Evolutionary conservation across 1,140 invertebrate species (phyloP).

Genomic region (Hypothenemus hampei): DNA sequence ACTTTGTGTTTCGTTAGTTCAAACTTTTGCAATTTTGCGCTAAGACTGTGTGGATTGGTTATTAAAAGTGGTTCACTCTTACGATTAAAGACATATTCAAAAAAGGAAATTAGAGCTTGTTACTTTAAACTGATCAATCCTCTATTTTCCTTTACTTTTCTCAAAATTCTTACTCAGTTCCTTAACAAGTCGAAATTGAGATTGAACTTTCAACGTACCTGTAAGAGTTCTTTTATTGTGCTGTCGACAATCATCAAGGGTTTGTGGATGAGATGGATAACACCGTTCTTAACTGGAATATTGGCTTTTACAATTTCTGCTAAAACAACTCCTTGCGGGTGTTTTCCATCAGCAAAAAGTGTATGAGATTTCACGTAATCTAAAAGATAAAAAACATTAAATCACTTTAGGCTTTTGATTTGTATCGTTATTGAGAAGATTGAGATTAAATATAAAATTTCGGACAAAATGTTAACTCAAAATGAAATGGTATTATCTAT

Average conservation of each 20-base stretch:
- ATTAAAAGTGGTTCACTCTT: slow-evolving; percentile 17
- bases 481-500: slow-evolving; percentile 4
- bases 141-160: too few species aligned
- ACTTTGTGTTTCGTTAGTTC: slow-evolving; percentile 8
- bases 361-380: slow-evolving; percentile 87
- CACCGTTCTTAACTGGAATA: slow-evolving; percentile 88
- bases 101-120: too few species aligned
- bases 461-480: slow-evolving; percentile 2
- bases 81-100: too few species aligned
- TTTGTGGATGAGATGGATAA: slow-evolving; percentile 85
- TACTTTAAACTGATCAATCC: too few species aligned
- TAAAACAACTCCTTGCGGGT: slow-evolving; percentile 74
- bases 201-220: slow-evolving; percentile 54
- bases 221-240: slow-evolving; percentile 75
- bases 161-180: too few species aligned
- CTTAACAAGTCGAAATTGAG: too few species aligned
- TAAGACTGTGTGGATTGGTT: slow-evolving; percentile 17
- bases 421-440: background rate
- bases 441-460: background rate
- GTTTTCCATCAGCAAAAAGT: slow-evolving; percentile 66
- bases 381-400: slow-evolving; percentile 41
- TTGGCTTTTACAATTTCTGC: slow-evolving; percentile 86
- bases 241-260: slow-evolving; percentile 86
- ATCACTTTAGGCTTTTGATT: background rate
- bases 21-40: slow-evolving; percentile 19